Evolutionary conservation across 1,140 invertebrate genomes (phyloP).

Genomic region (Triops longicaudatus): DNA sequence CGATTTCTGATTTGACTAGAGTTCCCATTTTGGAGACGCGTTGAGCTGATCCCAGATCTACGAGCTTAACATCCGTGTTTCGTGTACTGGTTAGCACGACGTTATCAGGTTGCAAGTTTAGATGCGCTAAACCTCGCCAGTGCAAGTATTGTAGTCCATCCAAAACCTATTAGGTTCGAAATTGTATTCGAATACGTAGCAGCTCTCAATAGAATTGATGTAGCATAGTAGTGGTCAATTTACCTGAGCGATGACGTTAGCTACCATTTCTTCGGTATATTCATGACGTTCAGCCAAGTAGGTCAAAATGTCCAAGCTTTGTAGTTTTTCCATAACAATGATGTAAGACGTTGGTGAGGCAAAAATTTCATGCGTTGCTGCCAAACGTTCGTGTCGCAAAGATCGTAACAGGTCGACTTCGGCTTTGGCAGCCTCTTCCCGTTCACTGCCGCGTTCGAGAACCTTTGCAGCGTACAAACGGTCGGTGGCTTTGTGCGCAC

Average conservation of each 20-base stretch:
- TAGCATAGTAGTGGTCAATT: background rate
- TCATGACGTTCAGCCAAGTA: constrained; percentile 76
- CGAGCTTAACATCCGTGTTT: constrained; percentile 73
- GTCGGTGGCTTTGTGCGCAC: constrained; percentile 62
- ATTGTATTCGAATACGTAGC: background rate
- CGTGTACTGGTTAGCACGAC: constrained; percentile 85
- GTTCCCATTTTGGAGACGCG: constrained; percentile 68
- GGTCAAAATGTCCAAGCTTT: constrained; percentile 82
- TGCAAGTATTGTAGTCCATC: constrained; percentile 87
- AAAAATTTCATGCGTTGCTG: constrained; percentile 57
- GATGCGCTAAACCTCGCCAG: constrained; percentile 80
- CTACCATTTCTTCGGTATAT: constrained; percentile 83
- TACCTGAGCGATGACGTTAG: constrained; percentile 67
- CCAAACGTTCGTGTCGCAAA: constrained; percentile 76
- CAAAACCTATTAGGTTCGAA: constrained; percentile 37
- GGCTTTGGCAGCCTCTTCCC: constrained; percentile 47
- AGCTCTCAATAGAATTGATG: too few relatives aligned
- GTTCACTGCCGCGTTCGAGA: constrained; percentile 46
- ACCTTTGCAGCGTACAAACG: constrained; percentile 62
- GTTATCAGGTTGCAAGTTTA: constrained; percentile 93
- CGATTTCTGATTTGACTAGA: constrained; percentile 56
- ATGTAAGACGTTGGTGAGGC: constrained; percentile 45
- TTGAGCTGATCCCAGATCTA: constrained; percentile 80
- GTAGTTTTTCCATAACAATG: constrained; percentile 75
- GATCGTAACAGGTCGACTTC: constrained; percentile 75